Evolutionary conservation across 2,113 vertebrate genomes (phyloP), one percentile per base, ranked within the genome.

Genomic region (Melanerpes aurifrons): DNA sequence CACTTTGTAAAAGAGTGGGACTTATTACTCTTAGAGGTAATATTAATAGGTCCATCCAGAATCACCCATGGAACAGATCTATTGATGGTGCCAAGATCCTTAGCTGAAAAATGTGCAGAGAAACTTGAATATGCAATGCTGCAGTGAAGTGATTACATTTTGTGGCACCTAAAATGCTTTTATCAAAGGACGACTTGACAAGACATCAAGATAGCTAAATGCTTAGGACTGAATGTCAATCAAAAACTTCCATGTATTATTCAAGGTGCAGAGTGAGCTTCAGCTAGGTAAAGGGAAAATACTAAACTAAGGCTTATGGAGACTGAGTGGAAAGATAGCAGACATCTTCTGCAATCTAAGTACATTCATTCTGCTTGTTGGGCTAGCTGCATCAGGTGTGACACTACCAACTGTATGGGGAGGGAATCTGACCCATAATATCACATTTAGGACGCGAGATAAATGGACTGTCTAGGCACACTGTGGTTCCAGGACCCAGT

Each of bases 171-270:
- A 89, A 95, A 95, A 96, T 58, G 89, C 84, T 95, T 95, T 95
- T 95, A 96, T 95, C 93, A 93, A 93, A 93, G 93, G 84, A 89
- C 82, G 77, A 85, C 90, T 96, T 95, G 93, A 95, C 90, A 88
- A 94, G 90, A 88, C 70, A 94, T 93, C 80, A 86, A 66, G 90
- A 95, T 86, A 96, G 86, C 77, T 95, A 96, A 96, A 95, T 90
- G 80, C 86, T 90, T 91, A 90, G 47, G 76, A 69, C 45, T 75
- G 70, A 76, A 53, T 62, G 93, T 92, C 94, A 96, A 72, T 96
- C 95, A 94, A 90, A 90, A 82, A 17, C 80, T 84, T 86, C 37
- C 56, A 92, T 82, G 74, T 82, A 90, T 96, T 94, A 94, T 94
- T 95, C 86, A 93, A 75, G 35, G 56, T 82, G n/a, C 74, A 95